These are phyloP conservation scores for Drosophila formosana DNA, from an alignment of 2,888 invertebrate genomes.

Conservation along the genomic window DNA sequence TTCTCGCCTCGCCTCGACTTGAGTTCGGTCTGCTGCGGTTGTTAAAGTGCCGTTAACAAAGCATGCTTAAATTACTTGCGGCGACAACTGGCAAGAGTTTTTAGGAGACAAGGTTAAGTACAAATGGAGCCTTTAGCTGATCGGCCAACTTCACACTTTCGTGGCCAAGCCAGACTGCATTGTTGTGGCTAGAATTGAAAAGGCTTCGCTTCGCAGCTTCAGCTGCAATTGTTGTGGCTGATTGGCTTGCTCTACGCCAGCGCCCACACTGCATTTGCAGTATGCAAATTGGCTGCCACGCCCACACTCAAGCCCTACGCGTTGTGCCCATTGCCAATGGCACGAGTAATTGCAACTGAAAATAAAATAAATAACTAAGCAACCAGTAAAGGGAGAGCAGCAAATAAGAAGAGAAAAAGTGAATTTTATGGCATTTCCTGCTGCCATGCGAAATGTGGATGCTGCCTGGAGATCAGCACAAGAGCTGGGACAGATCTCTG, in stretches of 20 bases:
- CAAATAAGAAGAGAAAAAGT: conserved; percentile 29
- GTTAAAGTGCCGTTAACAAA: conserved; percentile 45
- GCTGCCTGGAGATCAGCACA: conserved; percentile 11
- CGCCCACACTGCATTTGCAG: not conserved
- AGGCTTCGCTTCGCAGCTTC: conserved; percentile 16
- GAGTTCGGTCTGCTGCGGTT: conserved; percentile 29
- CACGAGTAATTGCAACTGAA: conserved; percentile 55
- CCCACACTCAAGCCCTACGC: conserved; percentile 33
- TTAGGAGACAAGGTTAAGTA: conserved; percentile 3
- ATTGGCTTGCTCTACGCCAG: conserved; percentile 34
- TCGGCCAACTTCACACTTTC: conserved; percentile 42
- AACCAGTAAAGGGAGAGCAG: conserved; percentile 1
- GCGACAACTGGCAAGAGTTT: not conserved
- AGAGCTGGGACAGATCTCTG: conserved; percentile 19
- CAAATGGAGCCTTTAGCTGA: conserved; percentile 1
- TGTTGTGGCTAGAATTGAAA: conserved; percentile 40
- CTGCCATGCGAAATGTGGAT: conserved; percentile 25
- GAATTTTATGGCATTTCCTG: conserved; percentile 60
- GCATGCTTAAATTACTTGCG: conserved; percentile 21
- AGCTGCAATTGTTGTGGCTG: conserved; percentile 11
- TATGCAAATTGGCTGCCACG: conserved; percentile 58
- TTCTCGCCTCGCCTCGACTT: conserved; percentile 18
- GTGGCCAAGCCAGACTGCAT: conserved; percentile 20
- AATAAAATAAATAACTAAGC: conserved; percentile 12
- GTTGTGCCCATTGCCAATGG: conserved; percentile 49